Base-by-base conservation (phyloP, 2,113 vertebrate genomes). In the Sylvilagus bachmani region DNA sequence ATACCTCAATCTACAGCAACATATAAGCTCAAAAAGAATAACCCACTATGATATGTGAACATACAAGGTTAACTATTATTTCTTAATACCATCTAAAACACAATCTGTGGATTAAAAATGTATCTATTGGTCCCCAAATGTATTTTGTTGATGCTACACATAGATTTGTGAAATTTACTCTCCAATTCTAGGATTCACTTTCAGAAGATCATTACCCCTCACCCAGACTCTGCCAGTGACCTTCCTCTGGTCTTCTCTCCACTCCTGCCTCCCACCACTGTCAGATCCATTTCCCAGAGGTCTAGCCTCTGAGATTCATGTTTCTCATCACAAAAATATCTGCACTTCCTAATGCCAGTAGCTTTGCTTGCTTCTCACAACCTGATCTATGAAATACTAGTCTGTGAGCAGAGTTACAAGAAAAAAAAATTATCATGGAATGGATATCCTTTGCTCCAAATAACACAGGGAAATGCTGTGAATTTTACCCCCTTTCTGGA, bases 61-160 rank as follows among this genome's bases (percentile, higher is more conserved):
- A 67, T 90, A 36, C 53, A 90, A 93, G 86, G 83, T 53, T 70
- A 73, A 79, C 6, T 17, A 8, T 78, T 81, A 71, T 55, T 69
- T 29, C 70, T 83, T 62, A 94, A 51, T 73, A 69, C 19, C 51
- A 44, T 67, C 44, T 71, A 75, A 85, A 88, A 75, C 24, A 5
- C 24, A 75, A 17, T n/a, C 62, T 58, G 24, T 85, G 44, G 44
- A 58, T 81, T 22, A 36, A 67, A 4, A 83, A 49, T 58, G 74
- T 2, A 14, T 70, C 79, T 55, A 0, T 51, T 62, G 25, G 49
- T 66, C 44, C n/a, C 58, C 21, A 33, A 17, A 69, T 66, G 16
- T 66, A 29, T 22, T 74, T 51, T 91, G 90, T 82, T 58, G 55
- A 74, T 3, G 31, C 1, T 71, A 16, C 3, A 58, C 25, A 17